Percentiles rank a stretch among this genome's conserved stretches.
Evolutionary conservation across 1,140 invertebrate species (phyloP).

Genomic region (Heliconius himera): DNA sequence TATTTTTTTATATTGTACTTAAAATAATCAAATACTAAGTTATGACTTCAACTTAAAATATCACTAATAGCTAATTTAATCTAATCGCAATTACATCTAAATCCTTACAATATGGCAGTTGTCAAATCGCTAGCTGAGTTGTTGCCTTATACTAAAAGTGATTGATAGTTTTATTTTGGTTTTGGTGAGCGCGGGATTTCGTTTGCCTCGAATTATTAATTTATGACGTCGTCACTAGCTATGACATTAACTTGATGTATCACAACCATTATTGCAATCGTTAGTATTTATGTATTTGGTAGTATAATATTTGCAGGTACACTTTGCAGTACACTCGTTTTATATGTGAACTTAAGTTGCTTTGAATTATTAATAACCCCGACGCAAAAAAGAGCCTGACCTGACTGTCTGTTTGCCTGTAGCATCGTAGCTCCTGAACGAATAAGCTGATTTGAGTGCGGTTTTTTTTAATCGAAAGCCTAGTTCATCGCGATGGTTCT

Average conservation of each 20-base stretch:
- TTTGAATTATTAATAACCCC: background rate
- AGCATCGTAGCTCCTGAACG: no score
- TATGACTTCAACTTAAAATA: conserved; percentile 78
- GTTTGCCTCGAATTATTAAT: conserved; percentile 49
- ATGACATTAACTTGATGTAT: conserved; percentile 66
- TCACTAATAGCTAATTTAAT: conserved; percentile 54
- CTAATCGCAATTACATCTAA: conserved; percentile 66
- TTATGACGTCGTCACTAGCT: conserved; percentile 45
- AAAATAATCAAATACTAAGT: conserved; percentile 77
- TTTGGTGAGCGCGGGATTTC: conserved; percentile 59
- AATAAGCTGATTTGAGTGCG: no score
- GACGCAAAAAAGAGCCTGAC: no score
- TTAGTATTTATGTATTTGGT: conserved; percentile 61
- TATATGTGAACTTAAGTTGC: background rate
- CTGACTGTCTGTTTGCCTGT: no score
- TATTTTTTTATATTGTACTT: conserved; percentile 60
- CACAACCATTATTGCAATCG: conserved; percentile 77
- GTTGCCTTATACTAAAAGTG: conserved; percentile 59
- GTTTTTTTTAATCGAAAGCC: background rate
- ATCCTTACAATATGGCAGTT: conserved; percentile 80
- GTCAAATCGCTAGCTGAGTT: conserved; percentile 79
- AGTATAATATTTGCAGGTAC: conserved; percentile 62
- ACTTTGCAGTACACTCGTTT: conserved; percentile 39
- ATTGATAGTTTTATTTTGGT: conserved; percentile 53
- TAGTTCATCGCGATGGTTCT: no score